phyloP scores from a whole-genome alignment of 1,140 invertebrate genomes.

The Latrodectus geometricus region DNA sequence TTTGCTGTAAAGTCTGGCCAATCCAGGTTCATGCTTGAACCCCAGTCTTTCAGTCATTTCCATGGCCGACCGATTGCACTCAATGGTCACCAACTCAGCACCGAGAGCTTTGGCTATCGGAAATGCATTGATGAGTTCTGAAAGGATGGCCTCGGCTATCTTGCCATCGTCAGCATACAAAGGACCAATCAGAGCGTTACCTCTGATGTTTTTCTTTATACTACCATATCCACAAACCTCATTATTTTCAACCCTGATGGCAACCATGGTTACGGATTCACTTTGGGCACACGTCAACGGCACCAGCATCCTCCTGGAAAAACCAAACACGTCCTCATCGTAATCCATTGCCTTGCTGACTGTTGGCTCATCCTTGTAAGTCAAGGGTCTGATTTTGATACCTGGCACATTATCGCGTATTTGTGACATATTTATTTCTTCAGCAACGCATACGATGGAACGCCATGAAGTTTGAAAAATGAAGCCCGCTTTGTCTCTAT shows the following conservation, averaged over 20 bases:
- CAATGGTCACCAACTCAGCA: conserved; percentile 7
- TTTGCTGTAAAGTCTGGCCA: conserved; percentile 59
- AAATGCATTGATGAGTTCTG: conserved; percentile 50
- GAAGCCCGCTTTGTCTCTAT: conserved; percentile 63
- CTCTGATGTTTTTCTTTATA: conserved; percentile 61
- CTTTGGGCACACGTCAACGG: background rate
- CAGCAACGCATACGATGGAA: background rate
- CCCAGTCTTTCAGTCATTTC: conserved; percentile 21
- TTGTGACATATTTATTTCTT: background rate
- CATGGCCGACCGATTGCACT: conserved; percentile 17
- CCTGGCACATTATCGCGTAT: background rate
- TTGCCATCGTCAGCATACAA: conserved; percentile 63
- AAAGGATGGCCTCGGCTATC: conserved; percentile 53
- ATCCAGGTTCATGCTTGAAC: background rate
- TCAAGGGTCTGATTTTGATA: background rate
- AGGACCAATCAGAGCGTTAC: conserved; percentile 62
- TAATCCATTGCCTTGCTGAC: background rate
- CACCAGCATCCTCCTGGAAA: conserved; percentile 13
- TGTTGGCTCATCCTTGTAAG: background rate
- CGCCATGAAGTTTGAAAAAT: conserved; percentile 2
- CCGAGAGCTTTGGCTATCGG: background rate
- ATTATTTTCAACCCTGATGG: background rate
- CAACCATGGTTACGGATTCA: conserved; percentile 32
- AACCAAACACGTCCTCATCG: conserved; percentile 22
- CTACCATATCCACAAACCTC: conserved; percentile 62